These are phyloP conservation scores for Carcinoscorpius rotundicauda DNA, from an alignment of 1,140 invertebrate genomes.

Conservation along the genomic window DNA sequence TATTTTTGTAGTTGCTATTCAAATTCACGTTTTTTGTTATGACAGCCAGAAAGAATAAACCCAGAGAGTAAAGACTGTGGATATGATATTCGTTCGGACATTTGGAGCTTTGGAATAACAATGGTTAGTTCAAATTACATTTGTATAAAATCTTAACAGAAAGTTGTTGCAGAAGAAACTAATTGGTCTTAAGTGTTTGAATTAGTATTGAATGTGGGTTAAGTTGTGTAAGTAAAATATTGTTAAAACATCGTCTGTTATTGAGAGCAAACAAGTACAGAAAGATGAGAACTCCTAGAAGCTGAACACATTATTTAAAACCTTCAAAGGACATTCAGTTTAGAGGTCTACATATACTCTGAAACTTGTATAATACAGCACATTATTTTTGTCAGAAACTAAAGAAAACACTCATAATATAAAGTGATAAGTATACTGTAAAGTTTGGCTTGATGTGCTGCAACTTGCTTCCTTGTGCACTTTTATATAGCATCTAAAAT, in stretches of 20 bases:
- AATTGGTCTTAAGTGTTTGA: slow-evolving; percentile 6
- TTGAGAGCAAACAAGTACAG: neutral
- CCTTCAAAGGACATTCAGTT: no score
- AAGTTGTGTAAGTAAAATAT: neutral
- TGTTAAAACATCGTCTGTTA: neutral
- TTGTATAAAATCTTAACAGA: neutral
- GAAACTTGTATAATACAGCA: no score
- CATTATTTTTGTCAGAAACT: no score
- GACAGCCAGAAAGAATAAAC: slow-evolving; percentile 89
- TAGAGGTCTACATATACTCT: no score
- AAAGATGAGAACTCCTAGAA: no score
- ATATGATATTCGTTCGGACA: slow-evolving; percentile 96
- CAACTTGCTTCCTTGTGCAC: no score
- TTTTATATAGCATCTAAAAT: no score
- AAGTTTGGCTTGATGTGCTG: no score
- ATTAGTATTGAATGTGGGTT: neutral
- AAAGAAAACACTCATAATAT: no score
- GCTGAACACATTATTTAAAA: no score
- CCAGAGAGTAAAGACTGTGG: slow-evolving; percentile 78
- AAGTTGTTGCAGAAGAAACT: neutral
- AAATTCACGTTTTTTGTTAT: slow-evolving; percentile 17
- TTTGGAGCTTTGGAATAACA: slow-evolving; percentile 97
- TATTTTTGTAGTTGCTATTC: slow-evolving; percentile 10
- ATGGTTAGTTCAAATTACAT: slow-evolving; percentile 45
- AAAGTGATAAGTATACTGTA: no score